Evolutionary conservation across 1,140 invertebrate genomes (phyloP).

Genomic region (Trichonephila inaurata): DNA sequence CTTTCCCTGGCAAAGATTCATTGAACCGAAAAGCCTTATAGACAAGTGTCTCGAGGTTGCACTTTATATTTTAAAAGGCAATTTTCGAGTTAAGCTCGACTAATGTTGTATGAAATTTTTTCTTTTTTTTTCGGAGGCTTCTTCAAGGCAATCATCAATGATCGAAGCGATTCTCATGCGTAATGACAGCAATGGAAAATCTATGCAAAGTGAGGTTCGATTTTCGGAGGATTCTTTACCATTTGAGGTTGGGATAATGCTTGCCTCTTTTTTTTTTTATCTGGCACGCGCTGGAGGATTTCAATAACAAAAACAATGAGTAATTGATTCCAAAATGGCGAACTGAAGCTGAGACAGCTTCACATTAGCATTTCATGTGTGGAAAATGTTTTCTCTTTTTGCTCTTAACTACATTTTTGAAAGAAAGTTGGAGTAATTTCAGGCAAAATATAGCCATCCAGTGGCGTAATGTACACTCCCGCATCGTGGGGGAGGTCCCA

Average conservation of each 20-base stretch:
- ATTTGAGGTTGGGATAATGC: background rate
- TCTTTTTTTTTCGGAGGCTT: background rate
- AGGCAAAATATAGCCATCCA: too few relatives aligned
- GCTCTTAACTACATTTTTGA: too few relatives aligned
- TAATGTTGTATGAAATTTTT: slow-evolving; percentile 24
- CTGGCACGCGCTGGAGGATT: background rate
- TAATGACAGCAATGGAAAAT: background rate
- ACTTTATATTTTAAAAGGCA: slow-evolving; percentile 32
- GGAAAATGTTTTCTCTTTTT: background rate
- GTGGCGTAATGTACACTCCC: too few relatives aligned
- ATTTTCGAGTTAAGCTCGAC: slow-evolving; percentile 16
- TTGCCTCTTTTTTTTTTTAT: too few relatives aligned
- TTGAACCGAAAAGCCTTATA: slow-evolving; percentile 27
- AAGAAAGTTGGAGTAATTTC: too few relatives aligned
- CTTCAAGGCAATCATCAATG: background rate
- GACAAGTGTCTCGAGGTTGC: slow-evolving; percentile 12
- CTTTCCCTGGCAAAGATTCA: background rate
- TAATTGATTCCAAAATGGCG: background rate
- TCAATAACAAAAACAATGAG: background rate
- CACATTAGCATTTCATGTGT: background rate
- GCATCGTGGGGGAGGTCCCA: too few relatives aligned
- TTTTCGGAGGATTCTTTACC: background rate
- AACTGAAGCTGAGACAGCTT: too few relatives aligned
- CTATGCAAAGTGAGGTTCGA: slow-evolving; percentile 1
- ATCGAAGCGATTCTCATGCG: background rate